Evolutionary conservation across 2,113 vertebrate species (phyloP), one percentile per base, ranked within the genome.

Genomic region (Crotalus helleri): DNA sequence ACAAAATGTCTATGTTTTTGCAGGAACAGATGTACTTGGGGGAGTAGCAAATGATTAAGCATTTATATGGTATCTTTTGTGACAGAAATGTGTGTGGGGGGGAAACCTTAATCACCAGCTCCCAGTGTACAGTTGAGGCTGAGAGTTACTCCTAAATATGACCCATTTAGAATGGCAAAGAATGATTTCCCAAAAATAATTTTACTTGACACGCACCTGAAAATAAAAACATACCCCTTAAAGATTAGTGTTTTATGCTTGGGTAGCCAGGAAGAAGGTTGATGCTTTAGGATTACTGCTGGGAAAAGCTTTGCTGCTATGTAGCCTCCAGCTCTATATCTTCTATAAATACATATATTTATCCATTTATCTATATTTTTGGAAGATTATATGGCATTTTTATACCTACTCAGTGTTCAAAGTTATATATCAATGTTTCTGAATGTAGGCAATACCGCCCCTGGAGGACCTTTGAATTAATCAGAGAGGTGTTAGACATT

Each of bases 21-120:
- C 0, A 0, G 93, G 64, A 61, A 90, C 0, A 0, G 58, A 46
- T 54, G 46, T 0, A 0, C 61, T 64, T 86, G 17, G n/a, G 6
- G 53, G 57, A 94, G n/a, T 61, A 90, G 0, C 0, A 87, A 94
- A 92, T 0, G 1, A 26, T 53, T 58, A n/a, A 15, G 93, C 90
- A 53, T 0, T 8, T 91, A 59, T 17, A 49, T 51, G 39, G 0
- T 46, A 49, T 61, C 64, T 86, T n/a, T 29, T 59, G n/a, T 85
- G 0, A 0, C 39, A 92, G 57, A 46, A 91, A 0, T 58, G 44
- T 39, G 49, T n/a, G n/a, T n/a, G 24, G 61, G 61, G 59, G 15
- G 0, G 0, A 0, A 19, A 39, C 58, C n/a, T 49, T 54, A 17
- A 44, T 44, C 51, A 44, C n/a, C 4, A 7, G 46, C 11, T 89